Evolutionary conservation across 2,888 invertebrate genomes (phyloP), one percentile per base, ranked within the genome.

Genomic region (Toxonevra muliebris): DNA sequence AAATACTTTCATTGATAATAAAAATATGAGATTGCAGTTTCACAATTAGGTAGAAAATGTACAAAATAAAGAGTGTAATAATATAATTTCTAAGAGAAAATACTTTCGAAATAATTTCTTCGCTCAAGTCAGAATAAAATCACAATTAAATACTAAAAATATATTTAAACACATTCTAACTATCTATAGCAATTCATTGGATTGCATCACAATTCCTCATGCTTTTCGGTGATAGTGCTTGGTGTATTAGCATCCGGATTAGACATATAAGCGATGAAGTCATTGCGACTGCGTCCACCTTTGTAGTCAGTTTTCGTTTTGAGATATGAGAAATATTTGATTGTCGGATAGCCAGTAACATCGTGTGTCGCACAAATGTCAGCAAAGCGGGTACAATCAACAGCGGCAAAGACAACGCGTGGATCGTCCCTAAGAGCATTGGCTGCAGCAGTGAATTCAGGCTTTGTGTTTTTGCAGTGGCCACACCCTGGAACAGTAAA

Each of bases 401-500:
- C 90, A 1, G 95, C 96, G 0, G 90, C 94, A 80, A 95, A 90
- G 12, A 89, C 89, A 0, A 94, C 89, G 85, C 92, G 91, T 7
- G 92, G 87, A 79, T 94, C 93, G 74, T 94, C 93, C 57, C 89
- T 90, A 76, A 93, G 90, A 30, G 87, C 84, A 59, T 90, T 90
- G 0, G 95, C 95, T 1, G 95, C 95, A 41, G 87, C 88, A 58
- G 88, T 89, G 79, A 90, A 92, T 80, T 93, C 94, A 0, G 95
- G 95, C 84, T 96, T 96, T 0, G 94, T 90, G 76, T 89, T 90
- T 81, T 95, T 95, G 81, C 95, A 96, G 83, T 95, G 95, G 0
- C 95, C 95, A 82, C 96, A 96, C 95, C 95, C 95, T 94, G 74
- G 53, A 79, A 76, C 74, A 13, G 30, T 2, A 41, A 52, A 40